phyloP scores from a whole-genome alignment of 2,797 vertebrate genomes.

The Meriones psammophilus region DNA sequence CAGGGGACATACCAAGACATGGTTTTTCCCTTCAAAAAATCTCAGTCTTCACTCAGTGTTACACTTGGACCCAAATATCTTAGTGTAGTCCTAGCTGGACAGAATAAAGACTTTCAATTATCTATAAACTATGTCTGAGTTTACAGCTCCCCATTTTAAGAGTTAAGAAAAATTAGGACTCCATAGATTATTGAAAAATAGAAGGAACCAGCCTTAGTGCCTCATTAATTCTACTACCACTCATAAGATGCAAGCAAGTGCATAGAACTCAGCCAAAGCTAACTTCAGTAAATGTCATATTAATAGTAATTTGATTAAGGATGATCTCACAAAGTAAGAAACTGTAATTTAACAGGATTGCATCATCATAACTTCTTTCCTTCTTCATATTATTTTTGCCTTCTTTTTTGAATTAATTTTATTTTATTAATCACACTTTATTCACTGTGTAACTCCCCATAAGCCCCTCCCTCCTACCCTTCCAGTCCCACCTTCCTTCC shows the following conservation, averaged over 20 bases:
- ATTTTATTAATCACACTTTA: too few species aligned
- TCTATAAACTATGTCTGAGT: not conserved
- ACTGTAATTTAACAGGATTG: not conserved
- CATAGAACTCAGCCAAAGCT: not conserved
- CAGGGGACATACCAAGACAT: not conserved
- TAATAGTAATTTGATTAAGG: not conserved
- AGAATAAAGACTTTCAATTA: not conserved
- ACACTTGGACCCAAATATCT: too few species aligned
- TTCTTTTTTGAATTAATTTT: too few species aligned
- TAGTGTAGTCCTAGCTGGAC: not conserved
- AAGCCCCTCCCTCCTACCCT: too few species aligned
- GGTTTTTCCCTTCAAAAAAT: not conserved
- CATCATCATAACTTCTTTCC: not conserved
- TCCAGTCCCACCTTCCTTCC: too few species aligned
- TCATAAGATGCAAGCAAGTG: not conserved
- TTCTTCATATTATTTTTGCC: not conserved
- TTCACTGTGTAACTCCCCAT: too few species aligned
- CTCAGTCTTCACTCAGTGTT: not conserved
- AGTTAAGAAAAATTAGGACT: not conserved
- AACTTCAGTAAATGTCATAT: not conserved
- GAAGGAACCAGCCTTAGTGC: not conserved
- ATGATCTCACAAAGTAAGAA: conserved; percentile 25
- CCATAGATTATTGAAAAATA: not conserved
- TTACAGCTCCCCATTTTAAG: not conserved
- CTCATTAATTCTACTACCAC: not conserved